These are phyloP conservation scores for Apostichopus californicus DNA, from an alignment of 35 echinoderm and acorn worm genomes.

Conservation along the genomic window DNA sequence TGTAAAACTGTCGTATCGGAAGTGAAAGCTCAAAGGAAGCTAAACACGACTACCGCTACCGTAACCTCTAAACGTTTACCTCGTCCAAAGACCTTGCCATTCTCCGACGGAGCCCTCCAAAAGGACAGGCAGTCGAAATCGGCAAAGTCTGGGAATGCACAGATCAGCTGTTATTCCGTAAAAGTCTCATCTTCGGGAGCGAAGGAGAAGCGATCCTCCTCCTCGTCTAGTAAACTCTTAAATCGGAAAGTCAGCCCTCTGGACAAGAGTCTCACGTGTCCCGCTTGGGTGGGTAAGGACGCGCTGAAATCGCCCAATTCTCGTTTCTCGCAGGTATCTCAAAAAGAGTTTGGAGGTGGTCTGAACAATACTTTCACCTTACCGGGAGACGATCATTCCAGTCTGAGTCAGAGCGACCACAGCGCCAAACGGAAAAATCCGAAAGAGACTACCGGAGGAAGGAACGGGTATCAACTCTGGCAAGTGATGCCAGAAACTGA, in stretches of 20 bases:
- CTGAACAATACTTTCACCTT: constrained; percentile 43
- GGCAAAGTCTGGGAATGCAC: neutral
- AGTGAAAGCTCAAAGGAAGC: constrained; percentile 32
- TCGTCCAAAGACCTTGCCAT: constrained; percentile 51
- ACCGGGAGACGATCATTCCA: constrained; percentile 43
- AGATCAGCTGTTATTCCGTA: constrained; percentile 5
- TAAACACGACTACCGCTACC: neutral
- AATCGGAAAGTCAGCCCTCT: constrained; percentile 82
- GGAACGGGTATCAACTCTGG: constrained; percentile 27
- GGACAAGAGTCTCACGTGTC: constrained; percentile 65
- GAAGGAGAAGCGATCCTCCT: constrained; percentile 47
- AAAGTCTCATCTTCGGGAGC: neutral
- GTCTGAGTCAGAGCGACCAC: neutral
- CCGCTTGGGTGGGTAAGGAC: constrained; percentile 81
- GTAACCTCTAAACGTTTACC: constrained; percentile 27
- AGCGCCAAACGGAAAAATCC: constrained; percentile 15
- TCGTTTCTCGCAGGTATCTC: constrained; percentile 10
- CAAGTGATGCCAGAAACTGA: neutral
- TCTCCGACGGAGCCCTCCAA: constrained; percentile 14
- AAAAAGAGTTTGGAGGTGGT: neutral
- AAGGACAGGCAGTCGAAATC: constrained; percentile 9
- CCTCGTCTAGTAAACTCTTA: constrained; percentile 74
- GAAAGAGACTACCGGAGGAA: neutral
- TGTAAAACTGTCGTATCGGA: constrained; percentile 52
- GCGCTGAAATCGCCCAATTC: constrained; percentile 49